Conservation (phyloP, 2,888 invertebrate species). For the Eledone cirrhosa region DNA sequence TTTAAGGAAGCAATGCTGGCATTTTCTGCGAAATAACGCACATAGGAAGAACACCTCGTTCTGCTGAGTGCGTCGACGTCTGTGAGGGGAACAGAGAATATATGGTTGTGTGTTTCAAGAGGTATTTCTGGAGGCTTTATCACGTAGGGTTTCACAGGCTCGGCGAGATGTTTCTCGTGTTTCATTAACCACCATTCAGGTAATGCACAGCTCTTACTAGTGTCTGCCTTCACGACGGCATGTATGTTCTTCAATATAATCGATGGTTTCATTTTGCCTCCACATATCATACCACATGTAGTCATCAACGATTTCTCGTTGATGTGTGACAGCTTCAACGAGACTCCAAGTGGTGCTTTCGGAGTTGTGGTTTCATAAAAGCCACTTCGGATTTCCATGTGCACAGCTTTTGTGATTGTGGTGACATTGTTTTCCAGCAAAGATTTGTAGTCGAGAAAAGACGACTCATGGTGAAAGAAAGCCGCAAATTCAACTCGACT, state of each 20-base stretch:
- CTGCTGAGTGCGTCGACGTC: conserved; percentile 46
- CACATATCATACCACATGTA: conserved; percentile 41
- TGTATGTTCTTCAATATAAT: conserved; percentile 49
- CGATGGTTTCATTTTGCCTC: conserved; percentile 47
- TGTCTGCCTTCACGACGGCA: conserved; percentile 44
- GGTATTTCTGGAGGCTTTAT: conserved; percentile 36
- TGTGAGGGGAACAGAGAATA: conserved; percentile 45
- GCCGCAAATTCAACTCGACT: conserved; percentile 56
- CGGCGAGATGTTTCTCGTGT: conserved; percentile 35
- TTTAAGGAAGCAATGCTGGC: conserved; percentile 47
- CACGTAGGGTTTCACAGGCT: conserved; percentile 30
- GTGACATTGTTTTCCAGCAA: conserved; percentile 47
- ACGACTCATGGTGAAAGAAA: conserved; percentile 41
- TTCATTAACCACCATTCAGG: conserved; percentile 54
- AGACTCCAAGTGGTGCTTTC: conserved; percentile 53
- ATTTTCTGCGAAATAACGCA: conserved; percentile 49
- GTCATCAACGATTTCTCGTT: conserved; percentile 52
- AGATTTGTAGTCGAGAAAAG: conserved; percentile 50
- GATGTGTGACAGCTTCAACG: conserved; percentile 46
- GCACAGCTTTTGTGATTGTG: conserved; percentile 47
- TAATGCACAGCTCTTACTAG: conserved; percentile 39
- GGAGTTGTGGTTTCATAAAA: conserved; percentile 58
- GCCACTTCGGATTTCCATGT: conserved; percentile 49
- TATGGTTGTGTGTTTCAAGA: conserved; percentile 36
- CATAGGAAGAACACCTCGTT: conserved; percentile 51